These are phyloP conservation scores for Antheraea assamensis DNA, from an alignment of 2,888 invertebrate genomes.

Conservation along the genomic window DNA sequence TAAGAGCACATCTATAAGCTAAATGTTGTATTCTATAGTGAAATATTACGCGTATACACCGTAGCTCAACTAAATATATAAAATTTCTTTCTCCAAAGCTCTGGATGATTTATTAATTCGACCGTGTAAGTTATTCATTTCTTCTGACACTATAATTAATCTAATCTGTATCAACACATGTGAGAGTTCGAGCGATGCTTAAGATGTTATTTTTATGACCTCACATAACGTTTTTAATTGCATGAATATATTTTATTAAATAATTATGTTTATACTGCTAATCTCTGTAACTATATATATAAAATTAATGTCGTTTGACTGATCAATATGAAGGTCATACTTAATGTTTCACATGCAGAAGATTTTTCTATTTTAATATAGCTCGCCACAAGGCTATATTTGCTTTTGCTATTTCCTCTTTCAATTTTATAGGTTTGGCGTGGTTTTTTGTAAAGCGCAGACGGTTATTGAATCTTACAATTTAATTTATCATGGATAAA, in stretches of 20 bases:
- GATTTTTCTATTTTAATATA: too few relatives aligned
- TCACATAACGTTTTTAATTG: constrained; percentile 5
- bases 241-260: neutral
- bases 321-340: too few relatives aligned
- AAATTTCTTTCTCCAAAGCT: neutral
- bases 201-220: constrained; percentile 15
- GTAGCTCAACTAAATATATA: neutral
- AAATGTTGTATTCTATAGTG: neutral
- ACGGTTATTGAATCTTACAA: too few relatives aligned
- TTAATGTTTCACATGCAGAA: too few relatives aligned
- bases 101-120: neutral
- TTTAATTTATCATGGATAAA: too few relatives aligned
- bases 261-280: neutral
- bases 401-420: too few relatives aligned
- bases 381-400: too few relatives aligned
- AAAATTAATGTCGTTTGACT: too few relatives aligned
- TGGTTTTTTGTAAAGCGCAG: too few relatives aligned
- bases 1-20: neutral
- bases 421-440: too few relatives aligned
- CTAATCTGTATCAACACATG: constrained; percentile 10
- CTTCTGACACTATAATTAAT: constrained; percentile 13
- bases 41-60: neutral
- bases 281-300: neutral
- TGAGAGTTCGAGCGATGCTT: constrained; percentile 5
- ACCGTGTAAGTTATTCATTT: constrained; percentile 15